phyloP scores from a whole-genome alignment of 92 coral and sea anemone species.

The Bergia puertoricense region DNA sequence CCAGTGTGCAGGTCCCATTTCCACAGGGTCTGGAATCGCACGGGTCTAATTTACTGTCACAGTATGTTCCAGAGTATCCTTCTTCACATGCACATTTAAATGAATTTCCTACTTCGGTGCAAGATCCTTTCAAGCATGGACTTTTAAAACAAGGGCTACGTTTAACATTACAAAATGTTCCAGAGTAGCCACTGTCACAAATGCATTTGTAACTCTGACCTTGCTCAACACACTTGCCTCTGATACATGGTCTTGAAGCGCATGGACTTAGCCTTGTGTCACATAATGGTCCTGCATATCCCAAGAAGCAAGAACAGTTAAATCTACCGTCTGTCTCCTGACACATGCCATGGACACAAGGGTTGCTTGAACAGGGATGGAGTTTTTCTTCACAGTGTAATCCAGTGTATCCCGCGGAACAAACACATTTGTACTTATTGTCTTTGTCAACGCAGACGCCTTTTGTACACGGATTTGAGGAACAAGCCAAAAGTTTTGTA shows the following conservation, averaged over 20 bases:
- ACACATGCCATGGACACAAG: conserved; percentile 73
- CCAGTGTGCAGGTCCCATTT: conserved; percentile 56
- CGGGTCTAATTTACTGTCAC: conserved; percentile 46
- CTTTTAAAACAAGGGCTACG: conserved; percentile 36
- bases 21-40: conserved; percentile 66
- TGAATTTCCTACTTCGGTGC: conserved; percentile 31
- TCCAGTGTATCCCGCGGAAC: conserved; percentile 49
- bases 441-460: conserved; percentile 38
- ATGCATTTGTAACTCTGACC: conserved; percentile 43
- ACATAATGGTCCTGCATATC: conserved; percentile 58
- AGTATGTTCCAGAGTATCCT: conserved; percentile 68
- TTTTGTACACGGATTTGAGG: conserved; percentile 43
- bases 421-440: conserved; percentile 39
- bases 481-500: conserved; percentile 44
- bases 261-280: conserved; percentile 47
- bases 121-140: conserved; percentile 48
- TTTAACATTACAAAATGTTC: conserved; percentile 49
- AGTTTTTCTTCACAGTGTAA: conserved; percentile 32
- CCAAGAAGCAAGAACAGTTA: conserved; percentile 44
- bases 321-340: background rate
- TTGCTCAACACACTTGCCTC: conserved; percentile 52
- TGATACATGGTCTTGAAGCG: conserved; percentile 29
- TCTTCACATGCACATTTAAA: conserved; percentile 35
- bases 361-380: conserved; percentile 52
- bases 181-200: conserved; percentile 57